Conservation (phyloP, 2,113 vertebrate genomes). For the Cichladusa arquata region DNA sequence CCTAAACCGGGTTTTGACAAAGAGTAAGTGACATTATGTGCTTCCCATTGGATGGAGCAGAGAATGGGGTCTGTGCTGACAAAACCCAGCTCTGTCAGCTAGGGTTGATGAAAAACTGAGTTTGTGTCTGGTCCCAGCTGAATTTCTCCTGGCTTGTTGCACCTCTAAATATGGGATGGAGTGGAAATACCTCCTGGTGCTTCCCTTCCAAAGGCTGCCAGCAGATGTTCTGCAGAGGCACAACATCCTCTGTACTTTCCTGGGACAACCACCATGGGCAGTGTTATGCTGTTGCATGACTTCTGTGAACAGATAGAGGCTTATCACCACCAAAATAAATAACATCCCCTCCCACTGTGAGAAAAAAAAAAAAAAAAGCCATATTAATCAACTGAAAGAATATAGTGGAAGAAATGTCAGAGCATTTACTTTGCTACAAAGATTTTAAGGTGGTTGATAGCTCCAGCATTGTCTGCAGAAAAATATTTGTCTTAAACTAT, state of each 20-base stretch:
- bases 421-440: neutral
- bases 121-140: neutral
- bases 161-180: neutral
- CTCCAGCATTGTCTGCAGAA: neutral
- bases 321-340: neutral
- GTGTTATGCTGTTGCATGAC: neutral
- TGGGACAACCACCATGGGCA: neutral
- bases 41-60: neutral
- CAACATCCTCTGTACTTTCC: neutral
- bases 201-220: neutral
- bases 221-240: neutral
- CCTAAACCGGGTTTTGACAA: constrained; percentile 79
- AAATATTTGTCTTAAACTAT: neutral
- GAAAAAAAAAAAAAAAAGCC: neutral
- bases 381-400: neutral
- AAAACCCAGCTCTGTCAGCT: neutral
- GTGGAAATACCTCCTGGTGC: too few relatives aligned
- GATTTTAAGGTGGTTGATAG: neutral
- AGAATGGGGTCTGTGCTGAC: neutral
- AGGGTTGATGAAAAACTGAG: neutral
- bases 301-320: neutral
- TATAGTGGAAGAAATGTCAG: neutral
- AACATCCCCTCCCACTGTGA: neutral
- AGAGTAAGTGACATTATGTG: constrained; percentile 70
- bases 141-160: neutral